A percentile compares a stretch with the other conserved stretches of the same genome.
Conservation (phyloP, 2,888 invertebrate genomes). For the Philhelius pedissequus region DNA sequence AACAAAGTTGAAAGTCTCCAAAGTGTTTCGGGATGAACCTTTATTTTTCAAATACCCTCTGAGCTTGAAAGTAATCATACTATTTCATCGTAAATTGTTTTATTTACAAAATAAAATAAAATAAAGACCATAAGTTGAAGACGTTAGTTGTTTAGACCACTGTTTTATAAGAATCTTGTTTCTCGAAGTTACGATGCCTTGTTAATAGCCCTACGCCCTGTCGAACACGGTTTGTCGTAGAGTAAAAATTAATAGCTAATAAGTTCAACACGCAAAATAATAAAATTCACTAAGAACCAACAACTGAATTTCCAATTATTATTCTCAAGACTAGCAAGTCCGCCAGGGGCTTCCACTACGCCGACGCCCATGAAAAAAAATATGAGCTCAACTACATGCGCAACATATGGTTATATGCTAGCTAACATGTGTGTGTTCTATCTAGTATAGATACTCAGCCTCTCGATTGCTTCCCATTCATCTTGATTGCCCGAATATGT, state of each 20-base stretch:
- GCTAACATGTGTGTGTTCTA: background rate
- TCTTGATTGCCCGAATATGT: constrained; percentile 65
- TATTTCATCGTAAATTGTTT: too few species aligned
- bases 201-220: background rate
- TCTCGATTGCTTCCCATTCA: constrained; percentile 51
- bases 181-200: background rate
- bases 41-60: too few species aligned
- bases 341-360: constrained; percentile 35
- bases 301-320: constrained; percentile 36
- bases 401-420: background rate
- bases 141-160: too few species aligned
- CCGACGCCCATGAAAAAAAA: constrained; percentile 38
- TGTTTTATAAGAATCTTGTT: too few species aligned
- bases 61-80: too few species aligned
- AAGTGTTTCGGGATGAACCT: too few species aligned
- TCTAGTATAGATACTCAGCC: constrained; percentile 27
- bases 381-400: constrained; percentile 3
- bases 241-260: background rate
- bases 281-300: constrained; percentile 7
- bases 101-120: too few species aligned
- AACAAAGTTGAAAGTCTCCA: too few species aligned
- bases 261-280: constrained; percentile 15
- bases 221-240: background rate
- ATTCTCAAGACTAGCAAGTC: constrained; percentile 18
- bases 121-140: too few species aligned